Evolutionary conservation across 2,797 vertebrate species (phyloP).

Genomic region (Trachurus trachurus): DNA sequence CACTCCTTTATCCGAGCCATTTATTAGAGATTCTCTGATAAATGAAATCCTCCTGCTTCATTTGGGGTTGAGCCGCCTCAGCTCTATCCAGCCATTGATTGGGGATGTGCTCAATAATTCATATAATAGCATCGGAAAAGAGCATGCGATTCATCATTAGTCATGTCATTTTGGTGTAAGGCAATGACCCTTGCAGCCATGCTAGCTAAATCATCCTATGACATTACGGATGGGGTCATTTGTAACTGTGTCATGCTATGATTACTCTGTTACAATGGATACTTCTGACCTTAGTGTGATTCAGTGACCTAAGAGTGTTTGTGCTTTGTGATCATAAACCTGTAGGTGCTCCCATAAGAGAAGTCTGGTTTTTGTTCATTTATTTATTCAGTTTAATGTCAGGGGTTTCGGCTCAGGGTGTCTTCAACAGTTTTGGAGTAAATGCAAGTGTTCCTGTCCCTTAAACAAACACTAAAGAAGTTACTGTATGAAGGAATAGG

Average conservation of each 20-base stretch:
- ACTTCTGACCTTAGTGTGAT: constrained; percentile 65
- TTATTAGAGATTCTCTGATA: constrained; percentile 48
- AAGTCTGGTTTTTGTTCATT: neutral
- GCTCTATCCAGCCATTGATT: constrained; percentile 66
- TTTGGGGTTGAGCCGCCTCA: constrained; percentile 46
- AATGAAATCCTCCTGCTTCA: constrained; percentile 58
- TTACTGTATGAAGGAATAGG: too few relatives aligned
- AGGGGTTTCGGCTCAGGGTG: neutral
- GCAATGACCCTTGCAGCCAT: constrained; percentile 64
- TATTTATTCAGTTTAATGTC: neutral
- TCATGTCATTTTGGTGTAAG: constrained; percentile 60
- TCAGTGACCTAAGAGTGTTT: constrained; percentile 34
- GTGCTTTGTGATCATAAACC: constrained; percentile 12
- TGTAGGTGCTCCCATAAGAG: constrained; percentile 9
- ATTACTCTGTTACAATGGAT: constrained; percentile 67
- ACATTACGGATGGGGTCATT: constrained; percentile 78
- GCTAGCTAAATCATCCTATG: constrained; percentile 66
- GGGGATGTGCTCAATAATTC: constrained; percentile 72
- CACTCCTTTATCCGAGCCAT: constrained; percentile 16
- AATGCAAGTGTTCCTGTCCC: neutral
- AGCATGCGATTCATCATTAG: constrained; percentile 61
- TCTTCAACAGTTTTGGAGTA: neutral
- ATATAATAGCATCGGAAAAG: constrained; percentile 67
- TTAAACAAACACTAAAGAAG: neutral
- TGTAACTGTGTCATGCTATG: constrained; percentile 66